These are phyloP conservation scores for Pyralis farinalis DNA, from an alignment of 2,888 invertebrate species.

Conservation along the genomic window DNA sequence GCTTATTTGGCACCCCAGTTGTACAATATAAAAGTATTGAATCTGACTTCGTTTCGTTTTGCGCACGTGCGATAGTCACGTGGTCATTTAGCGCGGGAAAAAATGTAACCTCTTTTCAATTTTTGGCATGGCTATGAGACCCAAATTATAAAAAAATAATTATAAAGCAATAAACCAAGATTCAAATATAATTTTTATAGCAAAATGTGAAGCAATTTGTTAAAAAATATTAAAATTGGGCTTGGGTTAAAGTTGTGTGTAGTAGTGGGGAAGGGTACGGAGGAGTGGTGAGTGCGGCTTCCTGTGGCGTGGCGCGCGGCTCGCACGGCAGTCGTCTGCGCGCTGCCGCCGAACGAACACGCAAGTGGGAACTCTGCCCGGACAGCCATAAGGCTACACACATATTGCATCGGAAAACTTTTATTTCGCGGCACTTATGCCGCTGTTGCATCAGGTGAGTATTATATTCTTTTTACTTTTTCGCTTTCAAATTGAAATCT, in stretches of 20 bases:
- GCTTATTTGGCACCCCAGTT: too few relatives aligned
- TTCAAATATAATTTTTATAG: neutral
- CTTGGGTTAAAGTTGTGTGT: conserved; percentile 26
- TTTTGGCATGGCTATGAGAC: neutral
- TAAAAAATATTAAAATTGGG: conserved; percentile 26
- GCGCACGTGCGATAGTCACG: conserved; percentile 37
- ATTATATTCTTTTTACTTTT: neutral
- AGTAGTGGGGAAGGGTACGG: conserved; percentile 27
- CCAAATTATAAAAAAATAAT: neutral
- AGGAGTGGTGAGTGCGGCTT: conserved; percentile 48
- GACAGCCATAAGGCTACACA: conserved; percentile 21
- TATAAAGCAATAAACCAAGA: neutral
- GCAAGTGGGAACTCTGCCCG: conserved; percentile 38
- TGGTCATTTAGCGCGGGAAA: conserved; percentile 23
- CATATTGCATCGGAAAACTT: conserved; percentile 39
- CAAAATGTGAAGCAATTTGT: neutral
- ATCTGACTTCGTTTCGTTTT: conserved; percentile 1
- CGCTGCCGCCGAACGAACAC: conserved; percentile 48
- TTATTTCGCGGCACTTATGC: conserved; percentile 54
- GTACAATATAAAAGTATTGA: too few relatives aligned
- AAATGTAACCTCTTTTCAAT: neutral
- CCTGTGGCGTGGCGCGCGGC: conserved; percentile 42
- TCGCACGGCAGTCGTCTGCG: conserved; percentile 47
- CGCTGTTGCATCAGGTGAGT: conserved; percentile 65
- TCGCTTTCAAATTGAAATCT: too few relatives aligned